Evolutionary conservation across 2,113 vertebrate genomes (phyloP).

Genomic region (Ginglymostoma cirratum): DNA sequence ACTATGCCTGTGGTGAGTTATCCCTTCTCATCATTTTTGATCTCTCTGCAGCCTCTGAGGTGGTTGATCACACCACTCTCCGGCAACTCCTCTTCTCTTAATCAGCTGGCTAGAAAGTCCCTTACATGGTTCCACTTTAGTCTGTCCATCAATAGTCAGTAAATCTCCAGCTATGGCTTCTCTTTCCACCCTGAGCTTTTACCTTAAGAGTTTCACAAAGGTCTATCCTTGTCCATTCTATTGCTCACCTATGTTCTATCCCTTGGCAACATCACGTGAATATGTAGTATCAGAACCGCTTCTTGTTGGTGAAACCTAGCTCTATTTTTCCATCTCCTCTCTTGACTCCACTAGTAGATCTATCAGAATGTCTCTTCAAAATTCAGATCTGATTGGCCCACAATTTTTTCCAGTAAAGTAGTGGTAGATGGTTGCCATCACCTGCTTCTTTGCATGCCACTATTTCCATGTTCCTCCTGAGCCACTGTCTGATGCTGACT

Average conservation of each 20-base stretch:
- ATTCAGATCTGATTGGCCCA: neutral
- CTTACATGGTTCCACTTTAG: neutral
- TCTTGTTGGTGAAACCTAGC: neutral
- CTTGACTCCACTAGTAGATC: neutral
- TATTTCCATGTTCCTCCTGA: too few relatives aligned
- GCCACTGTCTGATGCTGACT: too few relatives aligned
- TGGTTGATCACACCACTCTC: neutral
- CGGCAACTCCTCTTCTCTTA: neutral
- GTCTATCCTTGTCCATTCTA: neutral
- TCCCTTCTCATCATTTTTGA: neutral
- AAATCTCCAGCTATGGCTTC: too few relatives aligned
- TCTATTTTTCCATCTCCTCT: neutral
- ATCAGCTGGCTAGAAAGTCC: neutral
- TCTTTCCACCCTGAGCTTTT: neutral
- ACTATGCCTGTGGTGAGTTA: neutral
- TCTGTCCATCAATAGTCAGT: neutral
- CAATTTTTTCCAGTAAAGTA: neutral
- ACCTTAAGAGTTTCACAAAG: neutral
- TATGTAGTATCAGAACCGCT: neutral
- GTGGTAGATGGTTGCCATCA: too few relatives aligned
- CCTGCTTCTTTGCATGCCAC: too few relatives aligned
- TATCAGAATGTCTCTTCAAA: neutral
- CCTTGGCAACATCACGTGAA: neutral
- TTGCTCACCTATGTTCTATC: neutral
- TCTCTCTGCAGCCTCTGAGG: neutral